Conservation (phyloP, 2,797 vertebrate genomes). For the Pseudochirops corinnae region DNA sequence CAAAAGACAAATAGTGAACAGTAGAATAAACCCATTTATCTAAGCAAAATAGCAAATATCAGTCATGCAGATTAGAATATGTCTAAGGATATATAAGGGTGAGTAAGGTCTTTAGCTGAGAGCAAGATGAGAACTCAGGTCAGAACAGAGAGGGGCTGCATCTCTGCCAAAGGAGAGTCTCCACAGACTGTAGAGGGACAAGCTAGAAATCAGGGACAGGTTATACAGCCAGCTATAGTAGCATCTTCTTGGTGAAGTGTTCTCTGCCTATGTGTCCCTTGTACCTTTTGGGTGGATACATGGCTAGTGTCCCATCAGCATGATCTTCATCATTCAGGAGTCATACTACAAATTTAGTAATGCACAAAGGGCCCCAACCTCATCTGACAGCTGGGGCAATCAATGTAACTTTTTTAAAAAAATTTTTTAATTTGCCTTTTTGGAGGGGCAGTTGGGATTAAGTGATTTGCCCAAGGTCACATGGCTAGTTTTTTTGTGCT, state of each 20-base stretch:
- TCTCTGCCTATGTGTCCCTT: not conserved
- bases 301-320: not conserved
- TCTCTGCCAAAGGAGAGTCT: not conserved
- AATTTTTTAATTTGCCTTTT: no score
- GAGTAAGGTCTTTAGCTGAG: not conserved
- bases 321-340: not conserved
- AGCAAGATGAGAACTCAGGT: not conserved
- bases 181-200: not conserved
- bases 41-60: not conserved
- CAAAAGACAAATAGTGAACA: not conserved
- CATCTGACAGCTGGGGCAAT: not conserved
- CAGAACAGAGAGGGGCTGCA: not conserved
- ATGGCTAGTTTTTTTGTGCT: no score
- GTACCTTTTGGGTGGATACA: not conserved
- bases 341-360: not conserved
- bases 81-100: not conserved
- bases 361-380: not conserved
- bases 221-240: not conserved
- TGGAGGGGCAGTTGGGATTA: no score
- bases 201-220: not conserved
- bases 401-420: not conserved
- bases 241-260: not conserved
- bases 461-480: no score
- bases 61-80: not conserved
- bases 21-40: not conserved